A percentile compares a stretch with the other conserved stretches of the same genome.
These are phyloP conservation scores for Fragum whitleyi DNA, from an alignment of 2,888 invertebrate species.

Conservation along the genomic window DNA sequence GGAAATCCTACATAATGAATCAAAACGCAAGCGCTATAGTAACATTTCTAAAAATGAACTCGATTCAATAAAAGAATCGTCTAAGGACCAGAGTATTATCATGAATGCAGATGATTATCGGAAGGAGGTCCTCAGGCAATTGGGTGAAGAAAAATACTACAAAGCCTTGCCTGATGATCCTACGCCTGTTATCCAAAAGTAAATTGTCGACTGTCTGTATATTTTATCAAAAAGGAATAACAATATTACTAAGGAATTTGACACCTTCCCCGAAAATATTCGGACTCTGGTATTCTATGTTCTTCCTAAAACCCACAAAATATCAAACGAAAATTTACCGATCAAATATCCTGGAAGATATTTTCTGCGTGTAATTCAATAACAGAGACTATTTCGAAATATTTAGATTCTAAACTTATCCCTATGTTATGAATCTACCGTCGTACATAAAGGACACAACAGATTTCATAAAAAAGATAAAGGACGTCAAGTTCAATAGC, in stretches of 20 bases:
- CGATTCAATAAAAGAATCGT: background rate
- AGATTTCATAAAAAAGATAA: no score
- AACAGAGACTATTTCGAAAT: no score
- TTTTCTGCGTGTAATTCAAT: no score
- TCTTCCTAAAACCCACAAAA: conserved; percentile 28
- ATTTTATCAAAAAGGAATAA: background rate
- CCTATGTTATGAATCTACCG: no score
- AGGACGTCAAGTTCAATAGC: no score
- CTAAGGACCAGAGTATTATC: background rate
- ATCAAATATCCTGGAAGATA: conserved; percentile 20
- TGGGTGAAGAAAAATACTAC: conserved; percentile 1
- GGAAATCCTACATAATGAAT: no score
- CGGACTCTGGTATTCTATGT: no score
- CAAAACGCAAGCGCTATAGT: background rate
- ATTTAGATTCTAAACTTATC: no score
- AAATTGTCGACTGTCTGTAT: background rate
- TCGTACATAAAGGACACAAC: no score
- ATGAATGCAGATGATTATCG: conserved; percentile 13
- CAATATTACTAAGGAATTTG: background rate
- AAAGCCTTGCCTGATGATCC: no score
- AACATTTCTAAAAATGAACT: background rate
- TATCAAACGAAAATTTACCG: background rate
- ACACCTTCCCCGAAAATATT: no score
- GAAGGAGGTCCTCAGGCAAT: conserved; percentile 4
- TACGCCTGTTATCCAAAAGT: no score